These are phyloP conservation scores for Eupithecia vulgata DNA, from an alignment of 2,888 invertebrate genomes.

Conservation along the genomic window DNA sequence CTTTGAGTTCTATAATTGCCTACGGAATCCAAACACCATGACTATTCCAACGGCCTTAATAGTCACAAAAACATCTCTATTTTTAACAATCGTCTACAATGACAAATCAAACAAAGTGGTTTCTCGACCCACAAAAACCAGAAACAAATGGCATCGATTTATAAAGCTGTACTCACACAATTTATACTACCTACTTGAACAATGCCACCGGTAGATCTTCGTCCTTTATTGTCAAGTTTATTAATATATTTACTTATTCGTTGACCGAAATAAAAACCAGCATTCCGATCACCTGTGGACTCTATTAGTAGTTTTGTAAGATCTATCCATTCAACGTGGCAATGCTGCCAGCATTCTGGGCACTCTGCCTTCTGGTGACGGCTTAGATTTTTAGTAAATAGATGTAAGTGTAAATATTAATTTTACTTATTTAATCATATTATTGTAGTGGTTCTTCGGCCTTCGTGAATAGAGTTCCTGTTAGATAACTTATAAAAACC, in stretches of 20 bases:
- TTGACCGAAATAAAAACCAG: too few species aligned
- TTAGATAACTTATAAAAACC: neutral
- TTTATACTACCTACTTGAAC: conserved; percentile 38
- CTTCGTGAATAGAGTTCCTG: conserved; percentile 19
- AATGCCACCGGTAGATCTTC: conserved; percentile 32
- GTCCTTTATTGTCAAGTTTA: conserved; percentile 45
- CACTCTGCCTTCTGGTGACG: too few species aligned
- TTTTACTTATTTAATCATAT: conserved; percentile 28
- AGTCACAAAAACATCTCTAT: neutral
- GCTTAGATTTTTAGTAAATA: too few species aligned
- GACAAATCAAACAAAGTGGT: conserved; percentile 37
- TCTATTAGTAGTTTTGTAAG: too few species aligned
- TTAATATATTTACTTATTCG: too few species aligned
- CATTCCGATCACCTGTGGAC: too few species aligned
- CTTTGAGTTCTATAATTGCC: neutral
- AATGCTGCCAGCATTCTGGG: too few species aligned
- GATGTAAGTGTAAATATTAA: too few species aligned
- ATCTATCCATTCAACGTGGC: too few species aligned
- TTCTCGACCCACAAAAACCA: conserved; percentile 29
- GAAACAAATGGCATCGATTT: conserved; percentile 38
- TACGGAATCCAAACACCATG: neutral
- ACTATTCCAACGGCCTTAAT: neutral
- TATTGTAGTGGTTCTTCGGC: conserved; percentile 20
- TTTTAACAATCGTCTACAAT: conserved; percentile 30
- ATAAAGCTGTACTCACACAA: conserved; percentile 39